Conservation (phyloP, 2,113 vertebrate genomes). For the Dinomys branickii region DNA sequence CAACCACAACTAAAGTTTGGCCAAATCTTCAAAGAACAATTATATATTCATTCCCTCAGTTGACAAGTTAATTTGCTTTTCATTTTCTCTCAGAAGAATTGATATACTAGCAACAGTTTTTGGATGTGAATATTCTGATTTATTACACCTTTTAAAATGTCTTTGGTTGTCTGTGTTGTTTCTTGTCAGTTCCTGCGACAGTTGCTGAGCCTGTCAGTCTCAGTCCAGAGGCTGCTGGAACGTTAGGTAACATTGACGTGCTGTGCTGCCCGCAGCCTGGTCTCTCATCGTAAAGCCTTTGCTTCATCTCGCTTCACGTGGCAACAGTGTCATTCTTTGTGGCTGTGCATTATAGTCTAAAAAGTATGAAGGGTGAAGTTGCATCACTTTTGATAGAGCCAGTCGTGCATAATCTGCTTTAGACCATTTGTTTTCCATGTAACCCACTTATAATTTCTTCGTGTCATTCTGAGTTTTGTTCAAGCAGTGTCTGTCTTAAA, state of each 20-base stretch:
- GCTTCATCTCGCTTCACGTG: not conserved
- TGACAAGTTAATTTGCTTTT: not conserved
- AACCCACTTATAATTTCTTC: not conserved
- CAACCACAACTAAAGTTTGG: not conserved
- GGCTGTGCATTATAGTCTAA: conserved; percentile 5
- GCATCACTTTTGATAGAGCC: conserved; percentile 40
- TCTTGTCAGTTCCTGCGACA: conserved; percentile 68
- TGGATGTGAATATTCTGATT: not conserved
- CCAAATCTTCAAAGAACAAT: not conserved
- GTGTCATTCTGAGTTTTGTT: conserved; percentile 17
- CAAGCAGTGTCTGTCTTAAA: not conserved
- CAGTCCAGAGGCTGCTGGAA: conserved; percentile 72
- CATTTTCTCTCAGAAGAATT: conserved; percentile 11
- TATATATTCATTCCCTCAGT: not conserved
- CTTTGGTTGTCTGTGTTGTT: conserved; percentile 58
- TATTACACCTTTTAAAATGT: conserved; percentile 47
- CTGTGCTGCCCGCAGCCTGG: not conserved
- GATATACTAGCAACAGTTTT: not conserved
- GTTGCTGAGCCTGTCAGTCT: conserved; percentile 75
- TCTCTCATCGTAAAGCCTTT: not conserved
- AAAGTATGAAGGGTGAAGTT: conserved; percentile 28
- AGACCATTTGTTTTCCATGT: not conserved
- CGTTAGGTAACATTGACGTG: conserved; percentile 79
- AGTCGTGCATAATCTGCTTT: not conserved
- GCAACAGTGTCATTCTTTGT: not conserved